Percentiles rank a stretch among this genome's conserved stretches.
phyloP scores from a whole-genome alignment of 2,888 invertebrate genomes.

The Ferrisia virgata region DNA sequence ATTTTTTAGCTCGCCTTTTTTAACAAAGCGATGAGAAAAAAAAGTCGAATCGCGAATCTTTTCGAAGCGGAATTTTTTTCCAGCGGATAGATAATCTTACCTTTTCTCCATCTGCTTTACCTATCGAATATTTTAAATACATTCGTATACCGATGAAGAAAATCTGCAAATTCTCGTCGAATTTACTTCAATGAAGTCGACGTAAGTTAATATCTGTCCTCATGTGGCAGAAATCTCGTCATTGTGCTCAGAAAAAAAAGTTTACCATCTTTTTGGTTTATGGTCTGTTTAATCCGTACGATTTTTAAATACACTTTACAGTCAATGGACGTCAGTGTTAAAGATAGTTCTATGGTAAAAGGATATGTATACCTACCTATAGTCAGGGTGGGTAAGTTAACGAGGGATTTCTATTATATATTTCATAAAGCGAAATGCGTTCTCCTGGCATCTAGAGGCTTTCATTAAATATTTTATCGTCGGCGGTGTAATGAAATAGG shows the following conservation, averaged over 20 bases:
- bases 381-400: constrained; percentile 18
- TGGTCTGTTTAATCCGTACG: not conserved
- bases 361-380: too few relatives aligned
- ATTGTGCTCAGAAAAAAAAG: not conserved
- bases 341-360: constrained; percentile 1
- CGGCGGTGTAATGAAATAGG: constrained; percentile 41
- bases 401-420: constrained; percentile 35
- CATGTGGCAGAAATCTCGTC: not conserved
- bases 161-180: not conserved
- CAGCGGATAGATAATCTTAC: not conserved
- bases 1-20: not conserved
- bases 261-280: not conserved
- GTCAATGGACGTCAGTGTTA: not conserved
- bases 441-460: constrained; percentile 25
- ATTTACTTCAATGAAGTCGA: not conserved
- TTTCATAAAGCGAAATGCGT: constrained; percentile 40
- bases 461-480: constrained; percentile 43
- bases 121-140: not conserved
- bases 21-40: not conserved
- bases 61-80: not conserved
- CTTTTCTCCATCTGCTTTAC: not conserved
- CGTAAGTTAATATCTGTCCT: too few relatives aligned
- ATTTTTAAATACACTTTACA: constrained; percentile 24
- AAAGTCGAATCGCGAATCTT: not conserved
- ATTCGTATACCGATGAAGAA: not conserved